Percentiles rank a stretch among this genome's conserved stretches.
These are phyloP conservation scores for Cactoblastis cactorum DNA, from an alignment of 2,888 invertebrate genomes.

Conservation along the genomic window DNA sequence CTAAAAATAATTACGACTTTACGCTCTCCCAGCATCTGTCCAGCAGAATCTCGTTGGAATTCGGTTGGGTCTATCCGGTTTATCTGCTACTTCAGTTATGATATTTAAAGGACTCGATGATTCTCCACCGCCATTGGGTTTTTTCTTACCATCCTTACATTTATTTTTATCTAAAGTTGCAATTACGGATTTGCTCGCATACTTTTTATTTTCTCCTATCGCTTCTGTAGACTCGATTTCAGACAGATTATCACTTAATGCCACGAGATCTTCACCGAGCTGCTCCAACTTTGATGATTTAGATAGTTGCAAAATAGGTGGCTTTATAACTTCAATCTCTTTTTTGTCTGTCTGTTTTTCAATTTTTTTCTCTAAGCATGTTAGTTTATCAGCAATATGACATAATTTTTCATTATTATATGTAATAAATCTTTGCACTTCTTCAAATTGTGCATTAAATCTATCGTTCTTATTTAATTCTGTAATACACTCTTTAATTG, in stretches of 20 bases:
- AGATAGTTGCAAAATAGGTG: conserved; percentile 13
- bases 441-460: conserved; percentile 33
- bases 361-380: conserved; percentile 50
- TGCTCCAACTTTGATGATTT: conserved; percentile 53
- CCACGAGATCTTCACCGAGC: conserved; percentile 45
- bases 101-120: conserved; percentile 20
- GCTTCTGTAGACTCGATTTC: conserved; percentile 46
- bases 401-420: conserved; percentile 49
- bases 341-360: conserved; percentile 25
- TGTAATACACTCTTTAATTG: conserved; percentile 51
- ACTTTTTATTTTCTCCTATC: conserved; percentile 30
- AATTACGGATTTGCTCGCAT: conserved; percentile 25
- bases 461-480: conserved; percentile 36
- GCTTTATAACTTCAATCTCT: conserved; percentile 22
- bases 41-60: conserved; percentile 63
- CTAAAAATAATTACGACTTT: neutral
- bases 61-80: conserved; percentile 43
- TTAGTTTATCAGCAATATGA: conserved; percentile 45
- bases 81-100: conserved; percentile 27
- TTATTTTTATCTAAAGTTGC: conserved; percentile 19
- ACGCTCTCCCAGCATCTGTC: conserved; percentile 49
- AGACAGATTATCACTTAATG: conserved; percentile 37
- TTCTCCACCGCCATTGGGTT: conserved; percentile 39
- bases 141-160: conserved; percentile 22
- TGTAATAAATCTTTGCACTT: conserved; percentile 39